Percentiles rank a stretch among this genome's conserved stretches.
Conservation (phyloP, 2,888 invertebrate species). For the Frankliniella fusca region DNA sequence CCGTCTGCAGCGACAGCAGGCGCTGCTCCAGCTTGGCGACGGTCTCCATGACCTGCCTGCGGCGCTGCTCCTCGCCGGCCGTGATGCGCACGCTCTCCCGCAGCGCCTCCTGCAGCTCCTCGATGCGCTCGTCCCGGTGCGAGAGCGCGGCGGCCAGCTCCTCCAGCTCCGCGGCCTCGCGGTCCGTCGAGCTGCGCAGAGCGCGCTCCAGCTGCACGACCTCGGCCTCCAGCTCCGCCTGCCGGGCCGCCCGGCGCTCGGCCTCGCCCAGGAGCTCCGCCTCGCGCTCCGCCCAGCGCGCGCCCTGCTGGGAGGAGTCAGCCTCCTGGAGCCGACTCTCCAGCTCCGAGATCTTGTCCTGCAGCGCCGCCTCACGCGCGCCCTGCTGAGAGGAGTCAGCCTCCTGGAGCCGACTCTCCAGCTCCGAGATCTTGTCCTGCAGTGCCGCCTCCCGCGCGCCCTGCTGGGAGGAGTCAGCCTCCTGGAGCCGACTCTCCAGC, state of each 20-base stretch:
- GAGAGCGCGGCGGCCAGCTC: constrained; percentile 56
- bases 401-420: not conserved
- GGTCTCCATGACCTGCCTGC: constrained; percentile 62
- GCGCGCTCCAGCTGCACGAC: constrained; percentile 55
- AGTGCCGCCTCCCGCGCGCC: not conserved
- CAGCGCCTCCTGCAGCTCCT: constrained; percentile 78
- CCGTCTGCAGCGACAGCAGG: constrained; percentile 63
- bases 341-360: not conserved
- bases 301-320: not conserved
- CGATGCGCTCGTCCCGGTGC: constrained; percentile 63
- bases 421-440: constrained; percentile 48
- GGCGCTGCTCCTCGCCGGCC: constrained; percentile 63
- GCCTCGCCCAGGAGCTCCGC: constrained; percentile 49
- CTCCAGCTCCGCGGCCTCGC: constrained; percentile 57
- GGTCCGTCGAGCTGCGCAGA: constrained; percentile 48
- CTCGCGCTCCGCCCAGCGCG: not conserved
- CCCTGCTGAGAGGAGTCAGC: not conserved
- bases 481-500: not conserved
- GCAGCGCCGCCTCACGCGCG: not conserved
- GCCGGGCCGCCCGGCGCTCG: constrained; percentile 51
- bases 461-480: not conserved
- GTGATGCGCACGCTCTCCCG: constrained; percentile 72
- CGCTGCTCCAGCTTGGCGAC: constrained; percentile 67
- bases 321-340: not conserved
- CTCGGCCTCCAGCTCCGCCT: constrained; percentile 55